Evolutionary conservation across 2,888 invertebrate genomes (phyloP), one percentile per base, ranked within the genome.

Genomic region (Melanostoma scalare): DNA sequence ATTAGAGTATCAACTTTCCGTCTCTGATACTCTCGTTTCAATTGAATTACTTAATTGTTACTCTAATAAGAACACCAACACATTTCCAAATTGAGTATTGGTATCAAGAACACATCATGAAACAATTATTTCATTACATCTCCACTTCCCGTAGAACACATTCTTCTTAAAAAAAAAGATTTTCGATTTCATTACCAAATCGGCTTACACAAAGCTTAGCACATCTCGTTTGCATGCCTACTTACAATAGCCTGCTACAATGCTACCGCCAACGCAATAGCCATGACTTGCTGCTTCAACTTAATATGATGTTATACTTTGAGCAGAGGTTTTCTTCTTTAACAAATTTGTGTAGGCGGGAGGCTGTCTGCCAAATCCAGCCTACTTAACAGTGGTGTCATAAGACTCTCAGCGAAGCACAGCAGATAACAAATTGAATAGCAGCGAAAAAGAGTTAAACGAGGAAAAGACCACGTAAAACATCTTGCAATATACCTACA

Each of bases 161-260:
- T 46, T 46, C 46, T 20, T 20, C 20, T 3, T 46, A 46, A 61
- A 36, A n/a, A 36, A 31, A 36, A 44, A 5, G 20, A 81, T 50
- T 67, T 76, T 75, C 76, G 8, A 67, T 72, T 76, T 81, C 81
- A 76, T 81, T 81, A 67, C 55, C 55, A 60, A 76, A 71, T 44
- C 60, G 55, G 48, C 44, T 55, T 46, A 30, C 40, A 33, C 2
- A 31, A 6, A 61, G 20, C 46, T 40, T 61, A 61, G 46, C 33
- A 53, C 46, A 68, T 46, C 36, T 52, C 46, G 38, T 58, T 63
- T 9, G 55, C 36, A 61, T 36, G 38, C 67, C 53, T 44, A 58
- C 44, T 52, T 30, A 50, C 4, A 50, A 38, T 50, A 4, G n/a
- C 3, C 48, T 3, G 1, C 20, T 1, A 30, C 46, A 58, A 33